phyloP scores from a whole-genome alignment of 2,113 vertebrate species.

The Actinemys pallida region DNA sequence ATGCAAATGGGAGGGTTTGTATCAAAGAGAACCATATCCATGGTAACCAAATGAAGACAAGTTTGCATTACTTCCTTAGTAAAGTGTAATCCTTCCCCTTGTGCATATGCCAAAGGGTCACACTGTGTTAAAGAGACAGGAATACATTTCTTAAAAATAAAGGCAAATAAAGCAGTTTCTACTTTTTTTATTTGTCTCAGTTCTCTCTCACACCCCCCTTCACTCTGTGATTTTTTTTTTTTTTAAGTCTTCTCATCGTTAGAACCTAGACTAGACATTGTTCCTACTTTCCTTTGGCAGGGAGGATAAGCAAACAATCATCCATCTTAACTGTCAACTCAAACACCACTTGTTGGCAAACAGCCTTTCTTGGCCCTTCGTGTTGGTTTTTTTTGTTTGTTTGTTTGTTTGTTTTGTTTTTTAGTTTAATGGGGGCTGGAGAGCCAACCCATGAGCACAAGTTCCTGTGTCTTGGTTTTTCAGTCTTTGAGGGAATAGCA shows the following conservation, averaged over 20 bases:
- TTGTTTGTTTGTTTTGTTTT: neutral
- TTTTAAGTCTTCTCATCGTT: neutral
- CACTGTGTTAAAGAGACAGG: conserved; percentile 60
- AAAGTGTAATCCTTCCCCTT: conserved; percentile 60
- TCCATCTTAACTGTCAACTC: neutral
- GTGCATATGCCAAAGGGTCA: conserved; percentile 51
- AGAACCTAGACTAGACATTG: neutral
- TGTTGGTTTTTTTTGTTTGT: neutral
- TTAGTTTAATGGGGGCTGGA: neutral
- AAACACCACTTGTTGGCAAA: conserved; percentile 52
- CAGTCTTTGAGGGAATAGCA: neutral
- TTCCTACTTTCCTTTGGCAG: conserved; percentile 15
- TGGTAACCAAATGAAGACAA: conserved; percentile 80
- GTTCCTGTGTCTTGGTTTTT: conserved; percentile 29
- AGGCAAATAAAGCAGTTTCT: neutral
- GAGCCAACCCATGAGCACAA: conserved; percentile 21
- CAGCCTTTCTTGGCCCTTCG: conserved; percentile 18
- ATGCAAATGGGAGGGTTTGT: conserved; percentile 80
- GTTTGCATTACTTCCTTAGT: conserved; percentile 76
- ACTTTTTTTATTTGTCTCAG: neutral
- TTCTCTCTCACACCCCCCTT: neutral
- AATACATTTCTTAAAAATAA: conserved; percentile 29
- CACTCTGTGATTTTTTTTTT: neutral
- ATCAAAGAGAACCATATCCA: conserved; percentile 73
- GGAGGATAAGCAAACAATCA: conserved; percentile 3